These are phyloP conservation scores for Athene cunicularia DNA, from an alignment of 2,113 vertebrate species.

Conservation along the genomic window DNA sequence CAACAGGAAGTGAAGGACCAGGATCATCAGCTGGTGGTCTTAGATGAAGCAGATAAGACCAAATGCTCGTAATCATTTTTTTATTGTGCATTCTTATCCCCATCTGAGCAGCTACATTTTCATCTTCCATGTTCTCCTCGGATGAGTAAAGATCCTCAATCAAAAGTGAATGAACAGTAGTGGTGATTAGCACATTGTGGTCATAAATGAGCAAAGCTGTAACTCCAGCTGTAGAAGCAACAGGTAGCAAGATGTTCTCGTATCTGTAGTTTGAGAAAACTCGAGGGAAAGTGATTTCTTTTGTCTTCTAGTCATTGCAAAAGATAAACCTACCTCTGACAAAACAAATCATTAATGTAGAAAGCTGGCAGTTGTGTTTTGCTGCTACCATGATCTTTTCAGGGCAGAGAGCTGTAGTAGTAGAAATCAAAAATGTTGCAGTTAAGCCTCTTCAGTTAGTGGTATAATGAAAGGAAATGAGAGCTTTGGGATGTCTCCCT, in stretches of 20 bases:
- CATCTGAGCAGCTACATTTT: neutral
- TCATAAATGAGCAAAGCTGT: neutral
- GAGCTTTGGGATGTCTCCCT: neutral
- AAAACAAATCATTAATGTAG: neutral
- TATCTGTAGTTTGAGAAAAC: neutral
- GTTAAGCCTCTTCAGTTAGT: neutral
- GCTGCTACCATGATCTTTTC: neutral
- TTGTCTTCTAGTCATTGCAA: neutral
- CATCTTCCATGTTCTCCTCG: neutral
- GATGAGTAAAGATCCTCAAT: neutral
- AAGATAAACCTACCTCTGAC: neutral
- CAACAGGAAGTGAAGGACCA: neutral
- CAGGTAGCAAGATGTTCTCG: neutral
- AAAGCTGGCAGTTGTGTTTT: neutral
- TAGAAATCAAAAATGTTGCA: neutral
- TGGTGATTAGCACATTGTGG: neutral
- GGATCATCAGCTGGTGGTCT: neutral
- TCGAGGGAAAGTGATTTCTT: neutral
- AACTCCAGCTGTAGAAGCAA: neutral
- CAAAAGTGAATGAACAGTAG: neutral
- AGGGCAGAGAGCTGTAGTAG: neutral
- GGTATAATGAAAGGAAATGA: neutral
- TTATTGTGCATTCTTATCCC: neutral
- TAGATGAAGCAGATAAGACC: neutral
- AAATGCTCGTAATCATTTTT: neutral